Evolutionary conservation across 2,888 invertebrate species (phyloP).

Genomic region (Acrobasis consociella): DNA sequence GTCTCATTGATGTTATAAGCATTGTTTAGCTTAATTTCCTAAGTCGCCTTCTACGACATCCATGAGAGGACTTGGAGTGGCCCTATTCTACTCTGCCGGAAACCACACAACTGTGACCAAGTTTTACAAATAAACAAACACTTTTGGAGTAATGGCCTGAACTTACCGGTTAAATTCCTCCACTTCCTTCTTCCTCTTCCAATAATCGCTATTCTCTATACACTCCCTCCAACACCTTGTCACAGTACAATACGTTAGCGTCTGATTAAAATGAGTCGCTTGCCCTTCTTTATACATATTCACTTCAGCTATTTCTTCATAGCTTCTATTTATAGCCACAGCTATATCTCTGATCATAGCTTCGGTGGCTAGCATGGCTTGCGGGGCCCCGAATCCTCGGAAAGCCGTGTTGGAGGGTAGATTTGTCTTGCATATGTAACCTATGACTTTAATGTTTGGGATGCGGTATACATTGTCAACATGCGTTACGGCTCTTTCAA

Average conservation of each 20-base stretch:
- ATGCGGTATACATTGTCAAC: conserved; percentile 92
- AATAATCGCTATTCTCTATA: conserved; percentile 84
- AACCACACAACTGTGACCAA: too few species aligned
- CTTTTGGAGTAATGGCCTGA: background rate
- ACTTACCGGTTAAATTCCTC: conserved; percentile 87
- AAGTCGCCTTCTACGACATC: too few species aligned
- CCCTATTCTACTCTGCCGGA: too few species aligned
- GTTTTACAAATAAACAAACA: too few species aligned
- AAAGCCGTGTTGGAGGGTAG: conserved; percentile 96
- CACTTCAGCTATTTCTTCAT: conserved; percentile 84
- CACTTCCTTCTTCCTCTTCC: conserved; percentile 81
- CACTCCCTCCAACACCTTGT: conserved; percentile 90
- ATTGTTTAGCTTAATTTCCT: too few species aligned
- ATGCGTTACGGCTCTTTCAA: conserved; percentile 90
- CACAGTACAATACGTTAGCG: conserved; percentile 87
- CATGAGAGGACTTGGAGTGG: too few species aligned
- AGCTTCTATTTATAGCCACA: conserved; percentile 83
- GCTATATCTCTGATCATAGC: conserved; percentile 90
- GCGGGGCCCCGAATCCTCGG: conserved; percentile 95
- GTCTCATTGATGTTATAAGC: too few species aligned
- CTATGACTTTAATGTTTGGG: conserved; percentile 86
- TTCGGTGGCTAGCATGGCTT: conserved; percentile 93
- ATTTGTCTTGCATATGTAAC: conserved; percentile 93
- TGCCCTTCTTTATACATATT: conserved; percentile 93
- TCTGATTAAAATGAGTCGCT: conserved; percentile 89